Conservation (phyloP, 2,113 vertebrate genomes). For the Semnornis frantzii region DNA sequence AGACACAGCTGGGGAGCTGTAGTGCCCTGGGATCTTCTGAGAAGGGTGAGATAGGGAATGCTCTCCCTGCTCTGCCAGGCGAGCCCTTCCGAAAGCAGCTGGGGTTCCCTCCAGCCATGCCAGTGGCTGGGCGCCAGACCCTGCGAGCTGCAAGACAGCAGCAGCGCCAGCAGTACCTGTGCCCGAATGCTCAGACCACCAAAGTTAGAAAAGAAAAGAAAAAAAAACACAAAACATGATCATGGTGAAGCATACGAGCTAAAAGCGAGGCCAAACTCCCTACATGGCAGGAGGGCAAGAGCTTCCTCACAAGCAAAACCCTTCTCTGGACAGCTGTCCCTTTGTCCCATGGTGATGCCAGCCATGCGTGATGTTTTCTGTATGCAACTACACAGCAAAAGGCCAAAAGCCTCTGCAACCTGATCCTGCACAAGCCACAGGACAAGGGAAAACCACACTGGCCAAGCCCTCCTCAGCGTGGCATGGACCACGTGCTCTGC, state of each 20-base stretch:
- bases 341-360: fast-evolving
- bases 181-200: not conserved
- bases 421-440: fast-evolving
- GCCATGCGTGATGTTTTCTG: fast-evolving
- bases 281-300: not conserved
- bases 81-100: not conserved
- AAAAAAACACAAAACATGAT: not conserved
- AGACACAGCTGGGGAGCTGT: not conserved
- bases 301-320: not conserved
- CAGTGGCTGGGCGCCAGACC: not conserved
- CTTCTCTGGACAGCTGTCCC: not conserved
- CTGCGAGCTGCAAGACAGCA: fast-evolving
- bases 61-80: not conserved
- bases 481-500: fast-evolving
- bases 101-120: not conserved
- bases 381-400: fast-evolving
- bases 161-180: fast-evolving
- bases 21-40: not conserved
- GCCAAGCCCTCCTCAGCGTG: not conserved
- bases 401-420: not conserved
- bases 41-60: not conserved
- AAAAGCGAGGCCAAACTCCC: not conserved
- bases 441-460: not conserved
- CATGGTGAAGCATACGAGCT: not conserved
- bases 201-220: not conserved